Evolutionary conservation across 2,888 invertebrate genomes (phyloP), one percentile per base, ranked within the genome.

Genomic region (Nasonovia ribisnigri): DNA sequence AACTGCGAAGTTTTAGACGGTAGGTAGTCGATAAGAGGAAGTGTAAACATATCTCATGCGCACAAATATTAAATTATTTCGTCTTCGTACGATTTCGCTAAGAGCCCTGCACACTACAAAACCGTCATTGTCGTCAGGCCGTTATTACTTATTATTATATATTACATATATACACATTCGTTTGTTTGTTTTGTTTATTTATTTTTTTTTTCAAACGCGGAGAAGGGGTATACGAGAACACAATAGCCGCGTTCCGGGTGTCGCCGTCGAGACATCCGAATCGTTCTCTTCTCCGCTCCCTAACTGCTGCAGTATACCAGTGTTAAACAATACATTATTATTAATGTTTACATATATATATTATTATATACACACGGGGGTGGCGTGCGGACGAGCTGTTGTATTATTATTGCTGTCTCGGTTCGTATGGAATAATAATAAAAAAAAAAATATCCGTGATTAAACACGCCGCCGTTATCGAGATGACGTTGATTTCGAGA

Each of bases 231-330:
- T 6, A n/a, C n/a, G n/a, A 36, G 6, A 36, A 77, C 77, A 77
- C 77, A 77, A 77, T 77, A 77, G 77, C 36, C 36, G 77, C 20
- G 77, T 77, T 77, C 77, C 77, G 36, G 77, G 77, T 77, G 77
- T 77, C 77, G 20, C 77, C 77, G 77, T 36, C 77, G 77, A 77
- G 36, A 77, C 77, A 77, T 77, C 77, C 77, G 77, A 36, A 20
- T 36, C 77, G 20, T 8, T 36, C 20, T 77, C 6, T 36, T 77
- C n/a, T 77, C 77, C 77, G 77, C 36, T 77, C 77, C 77, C 77
- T 36, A 54, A 11, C 36, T 29, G 5, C 4, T 16, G n/a, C 16
- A 67, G 16, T 51, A 16, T 20, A 77, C 77, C 67, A 13, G n/a
- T 77, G 77, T 36, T 77, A 77, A 77, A 77, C 77, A 77, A 77